Conservation (phyloP, 2,113 vertebrate genomes). For the Siniperca chuatsi region DNA sequence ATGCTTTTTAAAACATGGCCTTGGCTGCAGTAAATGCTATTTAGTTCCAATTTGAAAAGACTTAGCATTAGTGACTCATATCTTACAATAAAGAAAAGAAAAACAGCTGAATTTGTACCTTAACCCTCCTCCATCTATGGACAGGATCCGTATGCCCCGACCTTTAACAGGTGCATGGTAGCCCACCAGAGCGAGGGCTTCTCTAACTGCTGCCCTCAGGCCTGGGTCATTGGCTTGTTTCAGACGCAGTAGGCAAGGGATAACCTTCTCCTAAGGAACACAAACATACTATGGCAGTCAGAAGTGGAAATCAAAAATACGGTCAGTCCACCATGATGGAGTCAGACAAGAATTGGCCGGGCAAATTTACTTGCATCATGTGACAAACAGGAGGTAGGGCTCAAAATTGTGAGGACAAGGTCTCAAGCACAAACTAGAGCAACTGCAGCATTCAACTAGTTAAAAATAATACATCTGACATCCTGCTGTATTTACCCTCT, state of each 20-base stretch:
- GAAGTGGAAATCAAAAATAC: constrained; percentile 1
- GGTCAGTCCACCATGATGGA: neutral
- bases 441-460: neutral
- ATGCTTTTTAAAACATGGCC: neutral
- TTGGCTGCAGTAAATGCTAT: neutral
- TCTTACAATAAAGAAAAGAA: neutral
- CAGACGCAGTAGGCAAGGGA: constrained; percentile 91
- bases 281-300: constrained; percentile 24
- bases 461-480: neutral
- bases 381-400: neutral
- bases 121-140: constrained; percentile 95
- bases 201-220: constrained; percentile 91
- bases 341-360: neutral
- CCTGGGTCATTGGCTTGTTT: constrained; percentile 89
- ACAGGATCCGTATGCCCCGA: constrained; percentile 90
- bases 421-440: neutral
- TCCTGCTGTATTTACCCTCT: neutral
- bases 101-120: constrained; percentile 53
- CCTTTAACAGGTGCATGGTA: constrained; percentile 92
- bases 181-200: constrained; percentile 92
- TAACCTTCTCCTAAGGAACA: constrained; percentile 88
- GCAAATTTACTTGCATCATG: neutral
- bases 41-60: neutral
- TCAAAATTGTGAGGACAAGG: neutral
- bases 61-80: neutral